Conservation (phyloP, 2,888 invertebrate genomes). For the Bellardia pandia region DNA sequence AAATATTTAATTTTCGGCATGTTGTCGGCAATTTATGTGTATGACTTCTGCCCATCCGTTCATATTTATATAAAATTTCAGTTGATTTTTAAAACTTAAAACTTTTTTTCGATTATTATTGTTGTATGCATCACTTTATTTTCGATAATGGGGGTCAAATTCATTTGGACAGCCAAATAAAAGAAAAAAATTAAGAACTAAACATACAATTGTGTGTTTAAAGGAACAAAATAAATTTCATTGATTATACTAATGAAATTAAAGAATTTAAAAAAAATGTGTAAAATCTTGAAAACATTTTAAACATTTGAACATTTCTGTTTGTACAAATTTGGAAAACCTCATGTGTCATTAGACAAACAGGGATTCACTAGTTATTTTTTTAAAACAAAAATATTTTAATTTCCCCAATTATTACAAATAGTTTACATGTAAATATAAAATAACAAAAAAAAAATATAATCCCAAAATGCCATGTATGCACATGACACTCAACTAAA, state of each 20-base stretch:
- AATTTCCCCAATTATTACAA: conserved; percentile 24
- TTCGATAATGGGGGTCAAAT: conserved; percentile 42
- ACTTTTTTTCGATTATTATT: background rate
- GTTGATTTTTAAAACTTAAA: background rate
- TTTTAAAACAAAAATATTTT: background rate
- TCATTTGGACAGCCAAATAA: conserved; percentile 19
- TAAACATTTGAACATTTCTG: no score
- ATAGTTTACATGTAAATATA: background rate
- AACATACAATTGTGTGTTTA: background rate
- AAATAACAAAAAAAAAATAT: conserved; percentile 1
- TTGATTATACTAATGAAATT: no score
- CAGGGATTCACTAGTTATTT: background rate
- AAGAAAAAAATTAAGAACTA: background rate
- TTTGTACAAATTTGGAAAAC: no score
- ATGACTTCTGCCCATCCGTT: conserved; percentile 1
- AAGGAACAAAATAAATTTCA: background rate
- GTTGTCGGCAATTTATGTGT: background rate
- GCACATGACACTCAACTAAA: conserved; percentile 54
- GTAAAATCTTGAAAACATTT: background rate
- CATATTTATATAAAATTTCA: background rate
- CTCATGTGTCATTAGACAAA: background rate
- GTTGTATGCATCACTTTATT: background rate
- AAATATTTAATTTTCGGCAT: background rate
- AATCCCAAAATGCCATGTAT: conserved; percentile 48
- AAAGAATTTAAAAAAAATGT: background rate